phyloP scores from a whole-genome alignment of 2,113 vertebrate genomes.

The Ptilorrhoa leucosticta region DNA sequence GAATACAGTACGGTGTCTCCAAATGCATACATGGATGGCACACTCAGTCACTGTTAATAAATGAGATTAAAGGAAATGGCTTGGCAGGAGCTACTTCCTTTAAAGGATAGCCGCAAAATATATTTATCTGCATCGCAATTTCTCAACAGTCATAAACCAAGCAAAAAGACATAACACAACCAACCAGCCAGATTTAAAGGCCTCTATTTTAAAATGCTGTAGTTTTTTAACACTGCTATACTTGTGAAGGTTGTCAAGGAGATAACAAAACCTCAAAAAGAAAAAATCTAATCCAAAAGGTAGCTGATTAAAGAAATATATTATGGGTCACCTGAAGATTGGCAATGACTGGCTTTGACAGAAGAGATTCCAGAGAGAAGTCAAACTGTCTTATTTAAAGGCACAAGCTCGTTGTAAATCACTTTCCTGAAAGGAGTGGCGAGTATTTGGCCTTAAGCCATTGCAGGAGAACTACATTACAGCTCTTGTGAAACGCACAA shows the following conservation, averaged over 20 bases:
- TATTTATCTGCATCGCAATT: neutral
- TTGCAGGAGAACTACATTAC: neutral
- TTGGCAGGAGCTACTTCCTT: neutral
- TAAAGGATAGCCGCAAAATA: neutral
- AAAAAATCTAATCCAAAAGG: neutral
- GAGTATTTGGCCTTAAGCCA: neutral
- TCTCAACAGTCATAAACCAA: neutral
- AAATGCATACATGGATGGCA: neutral
- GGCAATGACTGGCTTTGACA: neutral
- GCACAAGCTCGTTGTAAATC: neutral
- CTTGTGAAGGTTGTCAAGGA: neutral
- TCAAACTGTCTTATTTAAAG: conserved; percentile 19
- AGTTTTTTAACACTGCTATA: neutral
- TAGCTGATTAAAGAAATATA: neutral
- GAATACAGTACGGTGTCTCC: neutral
- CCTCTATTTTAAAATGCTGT: neutral
- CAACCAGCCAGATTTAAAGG: neutral
- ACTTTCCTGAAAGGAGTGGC: neutral
- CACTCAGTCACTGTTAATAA: neutral
- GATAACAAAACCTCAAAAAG: neutral
- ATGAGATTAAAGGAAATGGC: neutral
- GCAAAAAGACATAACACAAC: neutral
- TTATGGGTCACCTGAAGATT: neutral
- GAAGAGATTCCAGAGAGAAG: neutral
- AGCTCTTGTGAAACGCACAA: neutral